Conservation (phyloP, 2,797 vertebrate genomes). For the Melanotaenia parkinsoni region DNA sequence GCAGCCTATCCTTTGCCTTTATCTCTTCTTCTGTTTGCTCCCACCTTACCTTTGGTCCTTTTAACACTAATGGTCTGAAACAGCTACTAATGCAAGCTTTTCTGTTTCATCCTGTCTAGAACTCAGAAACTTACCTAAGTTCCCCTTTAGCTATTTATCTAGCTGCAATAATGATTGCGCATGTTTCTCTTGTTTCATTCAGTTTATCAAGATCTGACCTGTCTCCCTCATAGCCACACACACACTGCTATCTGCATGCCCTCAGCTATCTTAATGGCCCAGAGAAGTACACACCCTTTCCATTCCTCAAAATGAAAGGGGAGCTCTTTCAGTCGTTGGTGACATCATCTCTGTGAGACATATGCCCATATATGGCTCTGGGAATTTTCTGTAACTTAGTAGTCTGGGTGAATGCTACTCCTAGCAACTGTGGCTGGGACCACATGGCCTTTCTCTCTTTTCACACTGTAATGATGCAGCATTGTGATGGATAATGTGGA, state of each 20-base stretch:
- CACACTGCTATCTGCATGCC: constrained; percentile 18
- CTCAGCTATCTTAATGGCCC: constrained; percentile 16
- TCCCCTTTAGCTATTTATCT: constrained; percentile 30
- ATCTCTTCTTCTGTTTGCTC: constrained; percentile 8
- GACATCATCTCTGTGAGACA: constrained; percentile 84
- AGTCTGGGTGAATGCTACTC: constrained; percentile 13
- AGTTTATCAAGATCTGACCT: constrained; percentile 9
- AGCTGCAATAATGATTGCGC: background rate
- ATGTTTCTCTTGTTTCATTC: constrained; percentile 28
- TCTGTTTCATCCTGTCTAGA: constrained; percentile 11
- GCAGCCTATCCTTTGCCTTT: constrained; percentile 20
- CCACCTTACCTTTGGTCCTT: constrained; percentile 16
- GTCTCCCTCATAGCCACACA: constrained; percentile 16
- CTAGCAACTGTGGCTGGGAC: constrained; percentile 4
- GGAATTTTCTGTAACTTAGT: constrained; percentile 30
- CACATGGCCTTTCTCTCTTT: constrained; percentile 13
- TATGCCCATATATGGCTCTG: constrained; percentile 77
- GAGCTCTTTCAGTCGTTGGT: constrained; percentile 61
- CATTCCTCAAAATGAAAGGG: constrained; percentile 56
- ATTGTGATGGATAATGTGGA: background rate
- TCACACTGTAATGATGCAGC: constrained; percentile 16
- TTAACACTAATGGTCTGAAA: constrained; percentile 23
- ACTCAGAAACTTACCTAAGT: constrained; percentile 18
- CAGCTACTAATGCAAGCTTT: constrained; percentile 35
- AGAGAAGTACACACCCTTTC: constrained; percentile 30